Percentiles rank a stretch among this genome's conserved stretches.
phyloP scores from a whole-genome alignment of 2,113 vertebrate species.

The Empidonax alnorum region DNA sequence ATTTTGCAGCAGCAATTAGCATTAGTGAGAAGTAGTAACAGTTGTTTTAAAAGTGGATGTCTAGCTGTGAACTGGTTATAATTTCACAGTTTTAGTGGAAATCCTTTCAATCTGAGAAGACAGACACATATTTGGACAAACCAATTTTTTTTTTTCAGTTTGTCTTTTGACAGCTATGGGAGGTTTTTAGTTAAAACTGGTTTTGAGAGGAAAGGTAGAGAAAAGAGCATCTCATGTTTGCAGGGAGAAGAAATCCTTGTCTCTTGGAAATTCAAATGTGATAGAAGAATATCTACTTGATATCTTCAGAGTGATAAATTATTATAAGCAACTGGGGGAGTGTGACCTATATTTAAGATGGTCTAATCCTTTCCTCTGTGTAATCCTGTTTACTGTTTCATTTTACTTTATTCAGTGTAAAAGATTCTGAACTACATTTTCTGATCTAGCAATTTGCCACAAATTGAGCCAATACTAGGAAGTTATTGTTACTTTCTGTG shows the following conservation, averaged over 20 bases:
- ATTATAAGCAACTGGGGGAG: background rate
- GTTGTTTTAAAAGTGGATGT: background rate
- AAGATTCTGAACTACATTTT: background rate
- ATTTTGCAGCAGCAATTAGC: background rate
- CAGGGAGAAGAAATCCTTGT: background rate
- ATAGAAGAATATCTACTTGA: background rate
- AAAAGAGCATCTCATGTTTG: background rate
- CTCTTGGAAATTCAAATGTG: background rate
- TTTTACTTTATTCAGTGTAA: background rate
- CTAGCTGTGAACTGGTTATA: background rate
- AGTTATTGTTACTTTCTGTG: background rate
- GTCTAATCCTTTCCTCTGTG: background rate
- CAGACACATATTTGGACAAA: background rate
- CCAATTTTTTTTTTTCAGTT: background rate
- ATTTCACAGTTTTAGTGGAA: background rate
- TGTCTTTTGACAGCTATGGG: background rate
- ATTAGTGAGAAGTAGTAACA: background rate
- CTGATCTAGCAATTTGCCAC: background rate
- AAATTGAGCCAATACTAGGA: background rate
- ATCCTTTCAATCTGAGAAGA: background rate
- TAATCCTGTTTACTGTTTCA: background rate
- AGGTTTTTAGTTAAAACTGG: background rate
- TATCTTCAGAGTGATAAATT: background rate
- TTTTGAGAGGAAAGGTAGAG: background rate
- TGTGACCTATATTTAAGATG: background rate